Evolutionary conservation across 1,140 invertebrate genomes (phyloP).

Genomic region (Goniozus legneri): DNA sequence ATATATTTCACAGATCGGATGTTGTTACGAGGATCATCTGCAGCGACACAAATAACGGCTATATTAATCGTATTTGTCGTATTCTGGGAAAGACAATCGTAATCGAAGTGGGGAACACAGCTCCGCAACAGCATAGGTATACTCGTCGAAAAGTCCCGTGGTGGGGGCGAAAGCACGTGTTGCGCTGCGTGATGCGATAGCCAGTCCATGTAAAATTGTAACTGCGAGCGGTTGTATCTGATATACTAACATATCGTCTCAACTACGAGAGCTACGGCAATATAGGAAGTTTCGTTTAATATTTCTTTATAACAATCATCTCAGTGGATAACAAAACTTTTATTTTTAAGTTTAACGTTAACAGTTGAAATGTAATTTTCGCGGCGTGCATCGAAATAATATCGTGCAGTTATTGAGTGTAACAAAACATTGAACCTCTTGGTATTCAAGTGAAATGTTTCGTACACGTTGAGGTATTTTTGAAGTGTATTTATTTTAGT

Average conservation of each 20-base stretch:
- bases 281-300: no score
- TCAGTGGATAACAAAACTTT: no score
- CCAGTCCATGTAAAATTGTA: slow-evolving; percentile 7
- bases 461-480: no score
- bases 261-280: neutral
- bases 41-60: neutral
- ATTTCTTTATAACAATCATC: no score
- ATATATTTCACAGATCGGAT: no score
- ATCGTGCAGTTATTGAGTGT: no score
- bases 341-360: no score
- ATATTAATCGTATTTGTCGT: slow-evolving; percentile 18
- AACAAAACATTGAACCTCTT: no score
- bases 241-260: slow-evolving; percentile 9
- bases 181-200: slow-evolving; percentile 20
- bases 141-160: slow-evolving; percentile 1
- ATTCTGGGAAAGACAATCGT: slow-evolving; percentile 2
- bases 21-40: neutral
- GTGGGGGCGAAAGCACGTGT: slow-evolving; percentile 24
- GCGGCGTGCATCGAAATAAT: no score
- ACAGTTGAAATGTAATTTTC: no score
- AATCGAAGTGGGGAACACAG: slow-evolving; percentile 14
- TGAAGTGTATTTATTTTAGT: no score
- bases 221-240: neutral
- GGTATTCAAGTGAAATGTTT: no score
- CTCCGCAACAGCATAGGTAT: slow-evolving; percentile 19